Percentiles rank a stretch among this genome's conserved stretches.
phyloP scores from a whole-genome alignment of 92 coral and sea anemone genomes.

The Muricea muricata region DNA sequence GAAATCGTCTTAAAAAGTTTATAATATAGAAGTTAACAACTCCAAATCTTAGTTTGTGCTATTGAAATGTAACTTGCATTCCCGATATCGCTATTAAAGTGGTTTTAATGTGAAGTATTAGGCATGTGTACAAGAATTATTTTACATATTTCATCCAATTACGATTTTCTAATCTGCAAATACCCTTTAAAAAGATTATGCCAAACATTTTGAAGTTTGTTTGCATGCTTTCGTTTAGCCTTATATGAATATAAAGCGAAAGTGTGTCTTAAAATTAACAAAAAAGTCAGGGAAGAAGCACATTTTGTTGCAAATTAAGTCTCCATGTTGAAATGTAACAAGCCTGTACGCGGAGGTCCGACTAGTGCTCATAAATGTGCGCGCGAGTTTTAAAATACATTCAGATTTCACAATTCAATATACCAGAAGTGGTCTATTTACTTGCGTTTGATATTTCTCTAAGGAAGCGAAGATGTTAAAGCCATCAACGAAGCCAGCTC shows the following conservation, averaged over 20 bases:
- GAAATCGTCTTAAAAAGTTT: neutral
- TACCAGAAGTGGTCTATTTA: neutral
- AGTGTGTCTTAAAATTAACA: neutral
- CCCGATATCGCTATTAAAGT: neutral
- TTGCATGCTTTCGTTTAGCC: neutral
- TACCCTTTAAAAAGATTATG: neutral
- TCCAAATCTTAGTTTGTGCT: neutral
- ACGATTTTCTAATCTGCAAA: neutral
- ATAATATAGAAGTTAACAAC: neutral
- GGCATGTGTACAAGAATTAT: neutral
- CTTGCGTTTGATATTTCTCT: neutral
- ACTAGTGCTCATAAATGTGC: neutral
- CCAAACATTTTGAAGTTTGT: neutral
- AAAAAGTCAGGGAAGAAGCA: neutral
- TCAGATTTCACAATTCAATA: neutral
- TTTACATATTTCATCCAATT: neutral
- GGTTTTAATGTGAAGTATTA: neutral
- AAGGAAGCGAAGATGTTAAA: neutral
- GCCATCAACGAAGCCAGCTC: neutral
- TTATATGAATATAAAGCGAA: neutral
- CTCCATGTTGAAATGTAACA: neutral
- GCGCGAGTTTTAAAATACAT: constrained; percentile 8
- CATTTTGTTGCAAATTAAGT: neutral
- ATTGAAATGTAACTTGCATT: neutral
- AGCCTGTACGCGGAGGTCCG: constrained; percentile 25